phyloP scores from a whole-genome alignment of 2,797 vertebrate genomes.

The Morelia viridis region DNA sequence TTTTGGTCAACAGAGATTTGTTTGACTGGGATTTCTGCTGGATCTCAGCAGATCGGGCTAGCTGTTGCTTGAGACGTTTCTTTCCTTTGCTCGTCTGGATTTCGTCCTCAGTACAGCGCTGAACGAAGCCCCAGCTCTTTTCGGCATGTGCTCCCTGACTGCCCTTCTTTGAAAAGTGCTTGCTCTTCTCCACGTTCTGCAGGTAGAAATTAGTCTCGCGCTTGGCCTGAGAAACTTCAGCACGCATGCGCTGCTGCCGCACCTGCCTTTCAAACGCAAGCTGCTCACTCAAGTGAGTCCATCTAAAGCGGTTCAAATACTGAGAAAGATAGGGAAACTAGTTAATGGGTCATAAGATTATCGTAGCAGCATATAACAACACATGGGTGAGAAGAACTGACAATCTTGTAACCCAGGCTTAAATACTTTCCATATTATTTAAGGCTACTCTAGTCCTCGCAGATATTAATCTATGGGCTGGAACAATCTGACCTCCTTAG shows the following conservation, averaged over 20 bases:
- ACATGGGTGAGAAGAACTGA: not conserved
- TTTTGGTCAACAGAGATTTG: constrained; percentile 82
- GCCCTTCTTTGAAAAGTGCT: constrained; percentile 75
- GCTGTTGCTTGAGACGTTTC: constrained; percentile 59
- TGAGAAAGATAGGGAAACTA: constrained; percentile 50
- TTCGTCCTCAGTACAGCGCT: constrained; percentile 85
- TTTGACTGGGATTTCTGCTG: constrained; percentile 77
- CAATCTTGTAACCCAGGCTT: not conserved
- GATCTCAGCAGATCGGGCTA: constrained; percentile 37
- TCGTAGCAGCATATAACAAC: not conserved
- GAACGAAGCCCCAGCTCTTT: constrained; percentile 83
- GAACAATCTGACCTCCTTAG: not conserved
- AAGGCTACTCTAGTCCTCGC: not conserved
- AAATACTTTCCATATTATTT: not conserved
- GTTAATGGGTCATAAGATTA: not conserved
- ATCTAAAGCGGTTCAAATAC: constrained; percentile 90
- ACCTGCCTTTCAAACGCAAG: constrained; percentile 86
- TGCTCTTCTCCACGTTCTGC: constrained; percentile 78
- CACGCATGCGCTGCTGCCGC: constrained; percentile 82
- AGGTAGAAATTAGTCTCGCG: constrained; percentile 88
- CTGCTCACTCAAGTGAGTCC: constrained; percentile 87
- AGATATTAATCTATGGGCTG: not conserved
- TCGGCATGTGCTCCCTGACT: constrained; percentile 52
- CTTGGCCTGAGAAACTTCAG: constrained; percentile 88
- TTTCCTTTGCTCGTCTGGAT: constrained; percentile 77